Percentiles rank a stretch among this genome's conserved stretches.
Conservation (phyloP, 2,888 invertebrate genomes). For the Thalpophila matura region DNA sequence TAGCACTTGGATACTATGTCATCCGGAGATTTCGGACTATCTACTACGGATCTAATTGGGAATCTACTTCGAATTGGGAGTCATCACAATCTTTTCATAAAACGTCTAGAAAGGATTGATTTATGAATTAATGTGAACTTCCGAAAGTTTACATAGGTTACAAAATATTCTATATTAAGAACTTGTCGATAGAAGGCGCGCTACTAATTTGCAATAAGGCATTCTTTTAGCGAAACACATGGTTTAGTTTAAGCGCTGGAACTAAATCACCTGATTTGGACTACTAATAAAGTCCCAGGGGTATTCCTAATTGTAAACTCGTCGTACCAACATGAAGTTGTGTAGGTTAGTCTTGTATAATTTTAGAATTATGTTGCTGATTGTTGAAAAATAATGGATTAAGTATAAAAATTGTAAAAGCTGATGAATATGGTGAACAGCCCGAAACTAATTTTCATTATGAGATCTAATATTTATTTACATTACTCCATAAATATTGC, state of each 20-base stretch:
- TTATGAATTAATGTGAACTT: too few species aligned
- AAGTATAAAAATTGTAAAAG: too few species aligned
- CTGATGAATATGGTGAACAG: too few species aligned
- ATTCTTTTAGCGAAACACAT: constrained; percentile 8
- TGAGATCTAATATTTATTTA: too few species aligned
- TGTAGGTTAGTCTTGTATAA: not conserved
- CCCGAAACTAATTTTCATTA: too few species aligned
- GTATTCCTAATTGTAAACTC: constrained; percentile 1
- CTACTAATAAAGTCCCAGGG: constrained; percentile 9
- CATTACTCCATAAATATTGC: not conserved
- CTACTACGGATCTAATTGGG: too few species aligned
- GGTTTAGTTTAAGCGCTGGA: constrained; percentile 5
- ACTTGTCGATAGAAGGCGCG: too few species aligned
- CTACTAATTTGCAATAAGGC: constrained; percentile 3
- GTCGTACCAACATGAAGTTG: constrained; percentile 1
- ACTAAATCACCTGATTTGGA: constrained; percentile 28
- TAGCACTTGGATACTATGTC: constrained; percentile 49
- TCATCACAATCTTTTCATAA: too few species aligned
- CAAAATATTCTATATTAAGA: too few species aligned
- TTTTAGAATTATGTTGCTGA: not conserved
- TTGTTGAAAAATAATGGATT: not conserved
- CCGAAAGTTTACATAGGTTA: too few species aligned
- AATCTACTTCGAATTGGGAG: too few species aligned
- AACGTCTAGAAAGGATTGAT: too few species aligned
- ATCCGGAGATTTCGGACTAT: constrained; percentile 42